Conservation (phyloP, 2,797 vertebrate species). For the Mus minutoides region DNA sequence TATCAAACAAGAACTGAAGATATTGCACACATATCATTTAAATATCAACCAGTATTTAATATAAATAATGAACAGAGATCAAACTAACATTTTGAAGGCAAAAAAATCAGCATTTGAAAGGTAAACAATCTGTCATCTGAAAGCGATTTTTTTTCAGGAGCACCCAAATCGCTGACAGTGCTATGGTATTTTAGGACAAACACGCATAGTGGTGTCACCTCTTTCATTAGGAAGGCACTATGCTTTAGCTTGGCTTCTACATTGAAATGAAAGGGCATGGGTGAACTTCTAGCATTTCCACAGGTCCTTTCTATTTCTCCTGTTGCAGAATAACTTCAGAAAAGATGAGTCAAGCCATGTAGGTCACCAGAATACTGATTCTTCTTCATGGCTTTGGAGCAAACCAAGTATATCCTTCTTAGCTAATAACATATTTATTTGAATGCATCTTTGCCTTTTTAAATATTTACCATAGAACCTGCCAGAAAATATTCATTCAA, state of each 20-base stretch:
- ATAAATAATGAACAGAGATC: background rate
- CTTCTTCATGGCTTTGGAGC: conserved; percentile 4
- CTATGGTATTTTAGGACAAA: background rate
- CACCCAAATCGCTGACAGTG: too few relatives aligned
- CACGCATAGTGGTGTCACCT: background rate
- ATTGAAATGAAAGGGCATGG: background rate
- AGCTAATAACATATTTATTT: background rate
- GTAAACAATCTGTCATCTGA: background rate
- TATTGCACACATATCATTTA: background rate
- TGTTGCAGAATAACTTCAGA: background rate
- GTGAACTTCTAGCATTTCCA: background rate
- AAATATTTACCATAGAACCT: conserved; percentile 4
- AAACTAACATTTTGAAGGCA: background rate
- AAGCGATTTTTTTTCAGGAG: background rate
- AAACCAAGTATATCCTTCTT: background rate
- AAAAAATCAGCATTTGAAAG: conserved; percentile 12
- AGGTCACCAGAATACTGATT: background rate
- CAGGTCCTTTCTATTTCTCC: background rate
- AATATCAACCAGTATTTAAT: background rate
- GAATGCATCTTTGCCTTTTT: background rate
- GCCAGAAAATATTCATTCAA: conserved; percentile 7
- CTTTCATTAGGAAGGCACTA: background rate
- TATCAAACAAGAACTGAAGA: background rate
- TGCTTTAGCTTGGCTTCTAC: background rate
- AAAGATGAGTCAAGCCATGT: background rate